Conservation (phyloP, 2,888 invertebrate species). For the Agonopterix subpropinquella region DNA sequence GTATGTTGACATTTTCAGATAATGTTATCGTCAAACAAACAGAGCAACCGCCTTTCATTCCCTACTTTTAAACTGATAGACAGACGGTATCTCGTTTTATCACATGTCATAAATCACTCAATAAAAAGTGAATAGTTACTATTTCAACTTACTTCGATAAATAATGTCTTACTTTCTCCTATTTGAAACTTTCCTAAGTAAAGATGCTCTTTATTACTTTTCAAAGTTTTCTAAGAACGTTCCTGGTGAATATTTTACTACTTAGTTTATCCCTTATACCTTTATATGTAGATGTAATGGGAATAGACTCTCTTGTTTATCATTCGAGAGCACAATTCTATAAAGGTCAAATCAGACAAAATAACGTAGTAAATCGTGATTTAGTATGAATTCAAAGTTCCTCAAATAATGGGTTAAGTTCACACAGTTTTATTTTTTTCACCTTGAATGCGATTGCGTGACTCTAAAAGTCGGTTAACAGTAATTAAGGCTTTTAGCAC, state of each 20-base stretch:
- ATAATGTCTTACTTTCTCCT: too few relatives aligned
- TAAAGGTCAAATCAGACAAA: background rate
- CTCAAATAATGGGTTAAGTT: slow-evolving; percentile 34
- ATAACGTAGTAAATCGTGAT: slow-evolving; percentile 3
- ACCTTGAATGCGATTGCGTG: slow-evolving; percentile 48
- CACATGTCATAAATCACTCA: slow-evolving; percentile 5
- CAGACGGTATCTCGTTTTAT: slow-evolving; percentile 1
- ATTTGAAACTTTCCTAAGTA: too few relatives aligned
- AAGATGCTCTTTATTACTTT: too few relatives aligned
- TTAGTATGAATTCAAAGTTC: slow-evolving; percentile 1
- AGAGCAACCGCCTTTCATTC: slow-evolving; percentile 16
- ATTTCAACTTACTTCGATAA: too few relatives aligned
- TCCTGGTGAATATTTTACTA: too few relatives aligned
- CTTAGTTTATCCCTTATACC: too few relatives aligned
- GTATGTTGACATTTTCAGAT: too few relatives aligned
- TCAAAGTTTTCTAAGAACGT: too few relatives aligned
- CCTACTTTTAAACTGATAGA: slow-evolving; percentile 10
- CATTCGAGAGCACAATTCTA: too few relatives aligned
- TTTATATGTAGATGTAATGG: too few relatives aligned
- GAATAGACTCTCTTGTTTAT: too few relatives aligned
- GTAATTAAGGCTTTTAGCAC: slow-evolving; percentile 46
- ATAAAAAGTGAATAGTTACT: slow-evolving; percentile 1
- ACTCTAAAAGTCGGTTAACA: slow-evolving; percentile 30
- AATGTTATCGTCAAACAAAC: slow-evolving; percentile 21
- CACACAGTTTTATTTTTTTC: slow-evolving; percentile 44